Evolutionary conservation across 2,888 invertebrate species (phyloP).

Genomic region (Andrena dorsata): DNA sequence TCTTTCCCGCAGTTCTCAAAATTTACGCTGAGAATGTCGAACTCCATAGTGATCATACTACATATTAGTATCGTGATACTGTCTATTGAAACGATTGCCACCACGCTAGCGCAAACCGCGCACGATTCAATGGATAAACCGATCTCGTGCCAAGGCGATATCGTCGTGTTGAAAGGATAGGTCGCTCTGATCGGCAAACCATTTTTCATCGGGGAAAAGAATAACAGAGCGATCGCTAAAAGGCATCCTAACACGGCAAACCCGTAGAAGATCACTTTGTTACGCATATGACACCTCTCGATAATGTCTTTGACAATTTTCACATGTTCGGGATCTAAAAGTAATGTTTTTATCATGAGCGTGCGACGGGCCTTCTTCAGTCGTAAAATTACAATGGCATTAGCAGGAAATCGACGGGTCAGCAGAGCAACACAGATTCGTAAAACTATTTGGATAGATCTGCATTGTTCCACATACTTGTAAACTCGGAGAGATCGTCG

Average conservation of each 20-base stretch:
- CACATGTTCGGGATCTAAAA: conserved; percentile 9
- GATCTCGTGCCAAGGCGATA: conserved; percentile 69
- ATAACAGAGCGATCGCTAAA: conserved; percentile 68
- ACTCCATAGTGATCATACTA: conserved; percentile 68
- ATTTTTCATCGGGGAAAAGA: conserved; percentile 71
- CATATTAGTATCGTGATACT: conserved; percentile 62
- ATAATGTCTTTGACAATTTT: conserved; percentile 41
- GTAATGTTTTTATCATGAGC: not conserved
- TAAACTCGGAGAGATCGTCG: conserved; percentile 65
- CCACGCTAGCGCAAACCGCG: conserved; percentile 66
- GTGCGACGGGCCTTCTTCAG: no score
- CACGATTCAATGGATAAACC: conserved; percentile 69
- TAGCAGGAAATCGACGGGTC: no score
- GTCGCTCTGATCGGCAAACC: conserved; percentile 77
- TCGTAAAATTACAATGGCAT: no score
- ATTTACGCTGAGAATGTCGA: conserved; percentile 69
- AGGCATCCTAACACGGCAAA: conserved; percentile 63
- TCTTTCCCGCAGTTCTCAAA: conserved; percentile 64
- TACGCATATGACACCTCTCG: conserved; percentile 51
- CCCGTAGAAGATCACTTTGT: conserved; percentile 61
- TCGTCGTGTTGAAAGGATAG: conserved; percentile 76
- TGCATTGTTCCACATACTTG: conserved; percentile 61
- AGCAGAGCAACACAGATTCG: no score
- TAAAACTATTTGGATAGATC: no score
- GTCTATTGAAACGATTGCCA: conserved; percentile 75